phyloP scores from a whole-genome alignment of 2,888 invertebrate species.

The Amphipyra tragopoginis region DNA sequence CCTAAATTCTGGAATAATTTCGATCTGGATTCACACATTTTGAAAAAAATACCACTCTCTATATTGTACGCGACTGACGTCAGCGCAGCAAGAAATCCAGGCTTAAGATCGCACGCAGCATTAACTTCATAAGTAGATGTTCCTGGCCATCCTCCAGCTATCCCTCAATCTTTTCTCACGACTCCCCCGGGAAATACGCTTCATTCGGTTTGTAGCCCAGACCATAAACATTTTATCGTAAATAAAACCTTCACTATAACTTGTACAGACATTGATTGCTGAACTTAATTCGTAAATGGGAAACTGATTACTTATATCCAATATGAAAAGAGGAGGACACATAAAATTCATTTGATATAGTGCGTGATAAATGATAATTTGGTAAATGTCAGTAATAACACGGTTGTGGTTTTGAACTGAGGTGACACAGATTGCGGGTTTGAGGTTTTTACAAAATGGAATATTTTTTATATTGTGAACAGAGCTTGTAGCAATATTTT shows the following conservation, averaged over 20 bases:
- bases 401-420: neutral
- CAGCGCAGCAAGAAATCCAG: too few species aligned
- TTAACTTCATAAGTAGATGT: too few species aligned
- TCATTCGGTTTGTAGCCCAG: neutral
- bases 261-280: constrained; percentile 13
- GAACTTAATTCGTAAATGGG: neutral
- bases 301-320: constrained; percentile 30
- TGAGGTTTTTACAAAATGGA: too few species aligned
- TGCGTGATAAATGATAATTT: constrained; percentile 22
- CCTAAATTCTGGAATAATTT: too few species aligned
- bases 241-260: neutral
- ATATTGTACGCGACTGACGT: too few species aligned
- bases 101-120: too few species aligned
- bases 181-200: neutral
- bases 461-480: too few species aligned
- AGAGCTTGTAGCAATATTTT: too few species aligned
- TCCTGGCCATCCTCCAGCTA: neutral
- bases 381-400: neutral
- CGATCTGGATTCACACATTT: too few species aligned
- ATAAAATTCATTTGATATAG: constrained; percentile 35
- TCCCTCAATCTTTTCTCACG: neutral
- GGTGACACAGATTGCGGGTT: constrained; percentile 1
- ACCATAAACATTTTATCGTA: constrained; percentile 3
- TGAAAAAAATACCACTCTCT: too few species aligned
- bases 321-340: constrained; percentile 8